Base-by-base conservation (phyloP, 2,888 invertebrate species). In the Bellardia bayeri region DNA sequence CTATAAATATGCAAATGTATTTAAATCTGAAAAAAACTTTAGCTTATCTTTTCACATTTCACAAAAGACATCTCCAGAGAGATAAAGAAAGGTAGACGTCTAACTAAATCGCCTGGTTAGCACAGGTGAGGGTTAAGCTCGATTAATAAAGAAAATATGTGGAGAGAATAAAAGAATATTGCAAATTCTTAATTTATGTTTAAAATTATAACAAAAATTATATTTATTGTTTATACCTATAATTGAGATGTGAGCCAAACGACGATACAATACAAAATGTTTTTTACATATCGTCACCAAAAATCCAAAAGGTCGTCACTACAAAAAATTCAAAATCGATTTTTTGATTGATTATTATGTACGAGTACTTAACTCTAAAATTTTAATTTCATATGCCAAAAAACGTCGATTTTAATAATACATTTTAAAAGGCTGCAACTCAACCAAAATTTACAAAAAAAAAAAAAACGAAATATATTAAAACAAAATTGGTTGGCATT, bases 181-280 rank as follows among this genome's bases (percentile, higher is more conserved):
- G 68, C 61, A 14, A 71, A 49, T 23, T 80, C 45, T 71, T 61
- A 61, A 71, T 71, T 69, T 61, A 69, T 71, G 49, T 37, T 63
- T 23, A 45, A 61, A 14, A 61, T 30, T 37, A 37, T 14, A 33
- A 14, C 37, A 11, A 49, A 68, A 33, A n/a, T 51, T 51, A 51
- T 7, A 7, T 3, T 68, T 68, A 14, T 68, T 14, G 40, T 40
- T 40, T 64, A n/a, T 64, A n/a, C 9, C 8, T 64, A 40, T 9
- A 11, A 11, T 64, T 40, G 0, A 23, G 2, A 56, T 23, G 9
- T 51, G n/a, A n/a, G 7, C 14, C 51, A 51, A 51, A 5, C 13
- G n/a, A 13, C 14, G 1, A 33, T 13, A 4, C 6, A 4, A 51
- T 6, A 58, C 11, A 8, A 33, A 61, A 66, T 42, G 3, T 66